Evolutionary conservation across 2,113 vertebrate genomes (phyloP), one percentile per base, ranked within the genome.

Genomic region (Zeus faber): DNA sequence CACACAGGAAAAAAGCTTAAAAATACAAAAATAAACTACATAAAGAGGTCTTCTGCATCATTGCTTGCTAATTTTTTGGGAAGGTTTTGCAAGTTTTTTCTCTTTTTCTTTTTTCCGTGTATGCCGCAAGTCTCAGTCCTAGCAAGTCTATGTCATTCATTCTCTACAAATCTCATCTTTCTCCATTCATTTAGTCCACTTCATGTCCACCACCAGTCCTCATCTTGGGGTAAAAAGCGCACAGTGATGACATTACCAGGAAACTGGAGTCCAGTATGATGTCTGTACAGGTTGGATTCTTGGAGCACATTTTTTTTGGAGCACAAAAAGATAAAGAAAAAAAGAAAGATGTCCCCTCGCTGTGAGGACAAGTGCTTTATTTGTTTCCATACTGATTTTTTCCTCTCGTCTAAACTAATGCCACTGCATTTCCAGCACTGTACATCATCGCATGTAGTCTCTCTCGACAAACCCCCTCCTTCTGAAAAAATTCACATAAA

Each of bases 21-120:
- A 89, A 89, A 88, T 88, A 90, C 82, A 90, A 89, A 90, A 90
- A 89, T 88, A 90, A 90, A 88, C 86, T 87, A 89, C 85, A 87
- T 81, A 87, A 84, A 87, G 54, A 79, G 72, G 78, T 86, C 70
- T 82, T 85, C 78, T 83, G 82, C 79, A 11, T 79, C 81, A 69
- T 79, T 70, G 70, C 82, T 85, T 78, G 76, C 86, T 79, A 88
- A 81, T 86, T 85, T 88, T 86, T 79, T 76, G 83, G 82, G 80
- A 82, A 72, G 72, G 62, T 79, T 80, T 82, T 75, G 58, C 56
- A 76, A 62, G 57, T 37, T 67, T 62, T 37, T 18, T 44, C 13
- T 40, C 14, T 13, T n/a, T 40, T n/a, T 40, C 4, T 29, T 4
- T n/a, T 75, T 62, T 73, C 60, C 72, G 49, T 69, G 76, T 81